Conservation (phyloP, 2,797 vertebrate genomes). For the Poeciliopsis turneri region DNA sequence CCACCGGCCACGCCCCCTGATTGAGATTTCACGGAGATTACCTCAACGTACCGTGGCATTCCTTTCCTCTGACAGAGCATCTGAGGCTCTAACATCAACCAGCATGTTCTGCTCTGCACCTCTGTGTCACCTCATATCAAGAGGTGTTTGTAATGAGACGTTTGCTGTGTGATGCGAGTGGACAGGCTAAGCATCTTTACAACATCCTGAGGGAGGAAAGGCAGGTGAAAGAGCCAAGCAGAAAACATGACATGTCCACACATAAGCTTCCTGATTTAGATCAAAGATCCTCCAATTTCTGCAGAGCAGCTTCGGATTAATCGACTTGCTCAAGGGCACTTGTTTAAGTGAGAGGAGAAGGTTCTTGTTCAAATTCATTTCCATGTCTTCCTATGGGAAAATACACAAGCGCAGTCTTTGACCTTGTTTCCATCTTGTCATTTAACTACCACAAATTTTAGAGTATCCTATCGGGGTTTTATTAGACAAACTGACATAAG, state of each 20-base stretch:
- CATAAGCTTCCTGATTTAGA: not conserved
- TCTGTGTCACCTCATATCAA: not conserved
- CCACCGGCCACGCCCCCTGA: constrained; percentile 22
- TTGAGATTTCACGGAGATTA: constrained; percentile 54
- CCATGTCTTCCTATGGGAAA: not conserved
- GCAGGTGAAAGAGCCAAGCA: constrained; percentile 14
- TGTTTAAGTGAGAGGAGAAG: constrained; percentile 23
- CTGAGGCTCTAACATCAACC: not conserved
- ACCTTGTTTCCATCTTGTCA: not conserved
- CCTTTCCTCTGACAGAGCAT: constrained; percentile 51
- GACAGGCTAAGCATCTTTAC: not conserved
- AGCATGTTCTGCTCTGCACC: not conserved
- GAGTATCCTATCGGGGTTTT: not conserved
- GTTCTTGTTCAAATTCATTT: constrained; percentile 19
- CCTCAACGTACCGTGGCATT: constrained; percentile 46
- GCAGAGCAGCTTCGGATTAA: constrained; percentile 50
- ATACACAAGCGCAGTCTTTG: not conserved
- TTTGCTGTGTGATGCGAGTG: not conserved
- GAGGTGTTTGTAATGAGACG: not conserved
- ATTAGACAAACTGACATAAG: not conserved
- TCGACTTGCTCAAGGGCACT: constrained; percentile 49
- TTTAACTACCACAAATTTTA: not conserved
- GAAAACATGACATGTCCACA: not conserved
- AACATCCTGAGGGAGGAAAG: constrained; percentile 18
- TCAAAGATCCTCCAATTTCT: constrained; percentile 24